A percentile compares a stretch with the other conserved stretches of the same genome.
These are phyloP conservation scores for Melanaphis sacchari DNA, from an alignment of 1,140 invertebrate genomes.

Conservation along the genomic window DNA sequence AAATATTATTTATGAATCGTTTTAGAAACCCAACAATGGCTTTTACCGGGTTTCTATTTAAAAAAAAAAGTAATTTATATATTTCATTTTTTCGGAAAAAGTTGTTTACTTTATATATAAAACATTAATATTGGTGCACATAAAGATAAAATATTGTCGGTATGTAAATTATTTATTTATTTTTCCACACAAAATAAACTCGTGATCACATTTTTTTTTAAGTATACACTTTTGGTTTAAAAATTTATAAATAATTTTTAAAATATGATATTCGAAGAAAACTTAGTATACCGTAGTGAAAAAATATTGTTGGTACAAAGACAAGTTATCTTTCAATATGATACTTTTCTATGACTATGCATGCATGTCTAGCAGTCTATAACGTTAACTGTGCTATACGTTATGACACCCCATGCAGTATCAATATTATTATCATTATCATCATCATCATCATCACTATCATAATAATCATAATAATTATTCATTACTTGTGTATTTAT, in stretches of 20 bases:
- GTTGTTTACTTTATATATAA: neutral
- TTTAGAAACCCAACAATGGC: neutral
- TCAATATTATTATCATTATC: neutral
- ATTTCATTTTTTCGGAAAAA: neutral
- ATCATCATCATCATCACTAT: neutral
- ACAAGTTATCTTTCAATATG: neutral
- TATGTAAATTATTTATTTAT: neutral
- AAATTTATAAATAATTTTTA: neutral
- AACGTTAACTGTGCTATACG: neutral
- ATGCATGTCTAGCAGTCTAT: neutral
- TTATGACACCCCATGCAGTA: neutral
- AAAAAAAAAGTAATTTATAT: conserved; percentile 26
- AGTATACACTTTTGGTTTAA: neutral
- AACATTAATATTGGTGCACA: neutral
- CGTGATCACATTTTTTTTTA: neutral
- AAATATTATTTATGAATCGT: conserved; percentile 21
- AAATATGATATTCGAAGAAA: neutral
- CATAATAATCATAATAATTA: neutral
- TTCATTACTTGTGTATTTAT: neutral
- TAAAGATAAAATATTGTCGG: conserved; percentile 4
- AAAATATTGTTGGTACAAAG: neutral
- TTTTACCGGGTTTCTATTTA: neutral
- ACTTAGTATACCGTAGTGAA: neutral
- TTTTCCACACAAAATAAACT: neutral
- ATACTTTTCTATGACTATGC: neutral